Conservation (phyloP, 2,888 invertebrate species). For the Dicroscelio sp. region DNA sequence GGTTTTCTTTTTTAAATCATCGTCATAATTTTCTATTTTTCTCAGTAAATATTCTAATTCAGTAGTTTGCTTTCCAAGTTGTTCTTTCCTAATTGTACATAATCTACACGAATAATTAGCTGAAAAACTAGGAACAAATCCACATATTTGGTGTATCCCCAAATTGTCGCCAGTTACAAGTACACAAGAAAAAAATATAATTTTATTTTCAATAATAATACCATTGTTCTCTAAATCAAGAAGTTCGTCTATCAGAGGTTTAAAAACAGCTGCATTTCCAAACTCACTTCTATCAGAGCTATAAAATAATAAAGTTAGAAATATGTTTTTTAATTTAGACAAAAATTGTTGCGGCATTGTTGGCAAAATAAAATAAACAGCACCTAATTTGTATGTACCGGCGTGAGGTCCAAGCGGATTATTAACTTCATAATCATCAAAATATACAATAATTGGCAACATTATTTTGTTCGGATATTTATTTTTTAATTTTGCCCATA, state of each 20-base stretch:
- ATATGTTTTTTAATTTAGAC: conserved; percentile 52
- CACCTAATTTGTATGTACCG: conserved; percentile 75
- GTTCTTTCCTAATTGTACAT: conserved; percentile 16
- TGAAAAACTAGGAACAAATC: conserved; percentile 23
- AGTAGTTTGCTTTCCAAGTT: conserved; percentile 31
- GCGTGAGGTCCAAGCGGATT: conserved; percentile 78
- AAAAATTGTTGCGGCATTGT: conserved; percentile 58
- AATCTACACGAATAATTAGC: conserved; percentile 34
- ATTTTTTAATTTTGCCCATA: conserved; percentile 13
- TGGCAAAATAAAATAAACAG: conserved; percentile 62
- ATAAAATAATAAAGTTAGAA: conserved; percentile 47
- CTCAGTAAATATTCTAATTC: not conserved
- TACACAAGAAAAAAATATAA: conserved; percentile 4
- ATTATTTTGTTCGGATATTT: conserved; percentile 46
- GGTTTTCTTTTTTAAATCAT: conserved; percentile 24
- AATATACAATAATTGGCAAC: conserved; percentile 51
- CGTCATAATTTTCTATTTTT: conserved; percentile 6
- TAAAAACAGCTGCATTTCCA: conserved; percentile 29
- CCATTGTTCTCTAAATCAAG: conserved; percentile 5
- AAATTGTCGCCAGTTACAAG: conserved; percentile 47
- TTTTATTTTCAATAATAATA: conserved; percentile 25
- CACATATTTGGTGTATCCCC: conserved; percentile 49
- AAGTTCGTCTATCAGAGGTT: conserved; percentile 43
- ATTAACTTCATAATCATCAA: conserved; percentile 60
- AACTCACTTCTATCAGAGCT: conserved; percentile 43